Conservation (phyloP, 2,888 invertebrate genomes). For the Falcaria lacertinaria region DNA sequence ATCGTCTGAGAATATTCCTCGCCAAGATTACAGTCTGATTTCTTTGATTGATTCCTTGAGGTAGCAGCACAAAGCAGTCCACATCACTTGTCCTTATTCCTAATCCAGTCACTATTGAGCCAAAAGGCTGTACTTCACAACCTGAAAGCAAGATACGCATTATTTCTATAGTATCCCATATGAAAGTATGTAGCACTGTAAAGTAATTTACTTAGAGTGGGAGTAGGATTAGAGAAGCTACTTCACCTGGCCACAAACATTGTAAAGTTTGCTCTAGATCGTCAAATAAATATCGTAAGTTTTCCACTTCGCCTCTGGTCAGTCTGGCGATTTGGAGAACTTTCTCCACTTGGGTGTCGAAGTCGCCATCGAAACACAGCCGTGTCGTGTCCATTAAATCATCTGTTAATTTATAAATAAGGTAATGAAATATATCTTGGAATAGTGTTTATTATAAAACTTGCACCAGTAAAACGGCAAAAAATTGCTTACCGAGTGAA, state of each 20-base stretch:
- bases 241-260: conserved; percentile 45
- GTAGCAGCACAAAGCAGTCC: conserved; percentile 82
- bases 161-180: no score
- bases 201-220: no score
- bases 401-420: background rate
- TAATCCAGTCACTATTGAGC: conserved; percentile 85
- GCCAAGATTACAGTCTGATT: conserved; percentile 25
- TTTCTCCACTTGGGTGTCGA: conserved; percentile 53
- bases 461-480: background rate
- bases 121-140: conserved; percentile 79
- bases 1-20: conserved; percentile 49
- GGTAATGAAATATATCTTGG: no score
- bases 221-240: background rate
- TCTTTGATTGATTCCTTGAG: conserved; percentile 19
- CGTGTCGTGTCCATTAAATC: conserved; percentile 21
- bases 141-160: conserved; percentile 38
- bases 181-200: no score
- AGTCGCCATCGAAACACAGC: conserved; percentile 40
- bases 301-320: conserved; percentile 33
- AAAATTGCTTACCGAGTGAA: background rate
- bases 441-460: no score
- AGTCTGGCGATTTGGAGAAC: conserved; percentile 51
- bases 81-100: conserved; percentile 85
- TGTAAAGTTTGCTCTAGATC: conserved; percentile 55
- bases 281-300: conserved; percentile 33